A percentile compares a stretch with the other conserved stretches of the same genome.
Evolutionary conservation across 1,140 invertebrate genomes (phyloP).

Genomic region (Drosophila yakuba): DNA sequence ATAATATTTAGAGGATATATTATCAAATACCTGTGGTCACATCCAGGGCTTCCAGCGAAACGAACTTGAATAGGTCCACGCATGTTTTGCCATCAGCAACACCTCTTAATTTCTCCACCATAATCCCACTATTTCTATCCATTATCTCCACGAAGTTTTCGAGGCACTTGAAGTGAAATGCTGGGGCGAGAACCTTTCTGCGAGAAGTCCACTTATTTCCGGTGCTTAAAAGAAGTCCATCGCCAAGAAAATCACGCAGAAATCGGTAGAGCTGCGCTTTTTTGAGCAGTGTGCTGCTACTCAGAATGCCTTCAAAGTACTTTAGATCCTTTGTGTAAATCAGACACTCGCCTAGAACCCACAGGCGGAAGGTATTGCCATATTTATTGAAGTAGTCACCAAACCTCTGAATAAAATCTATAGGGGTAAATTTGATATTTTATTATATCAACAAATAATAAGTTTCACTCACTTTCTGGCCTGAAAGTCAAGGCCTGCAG

Average conservation of each 20-base stretch:
- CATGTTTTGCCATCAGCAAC: neutral
- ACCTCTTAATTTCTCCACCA: neutral
- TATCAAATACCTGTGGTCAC: neutral
- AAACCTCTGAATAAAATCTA: neutral
- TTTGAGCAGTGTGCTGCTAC: neutral
- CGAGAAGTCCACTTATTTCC: neutral
- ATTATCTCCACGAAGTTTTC: slow-evolving; percentile 5
- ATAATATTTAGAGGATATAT: neutral
- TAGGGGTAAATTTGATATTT: too few relatives aligned
- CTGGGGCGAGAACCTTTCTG: neutral
- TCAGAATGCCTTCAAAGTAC: neutral
- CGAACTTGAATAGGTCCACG: neutral
- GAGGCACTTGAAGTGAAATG: slow-evolving; percentile 3
- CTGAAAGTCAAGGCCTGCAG: neutral
- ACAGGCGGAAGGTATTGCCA: neutral
- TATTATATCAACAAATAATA: too few relatives aligned
- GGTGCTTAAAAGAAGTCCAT: neutral
- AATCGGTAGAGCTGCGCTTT: neutral
- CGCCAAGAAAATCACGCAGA: neutral
- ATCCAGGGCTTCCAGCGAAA: neutral
- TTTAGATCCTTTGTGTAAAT: neutral
- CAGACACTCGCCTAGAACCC: neutral
- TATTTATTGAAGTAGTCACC: neutral
- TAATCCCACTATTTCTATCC: slow-evolving; percentile 1
- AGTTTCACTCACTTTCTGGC: neutral